phyloP scores from a whole-genome alignment of 2,888 invertebrate genomes.

The Dyspetes luteomarginatus region DNA sequence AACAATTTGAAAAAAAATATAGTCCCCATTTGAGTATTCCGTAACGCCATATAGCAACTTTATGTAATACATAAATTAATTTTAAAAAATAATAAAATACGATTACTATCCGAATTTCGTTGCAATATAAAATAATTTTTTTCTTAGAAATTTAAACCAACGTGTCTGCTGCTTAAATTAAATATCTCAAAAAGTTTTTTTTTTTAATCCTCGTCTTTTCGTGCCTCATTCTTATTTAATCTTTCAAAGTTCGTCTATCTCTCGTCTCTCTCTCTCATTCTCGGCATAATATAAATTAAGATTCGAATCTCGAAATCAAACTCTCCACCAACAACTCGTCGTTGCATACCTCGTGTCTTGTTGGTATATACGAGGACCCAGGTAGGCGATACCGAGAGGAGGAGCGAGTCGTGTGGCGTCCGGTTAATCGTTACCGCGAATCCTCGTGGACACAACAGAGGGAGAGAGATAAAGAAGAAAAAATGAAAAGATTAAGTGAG shows the following conservation, averaged over 20 bases:
- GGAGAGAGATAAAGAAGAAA: background rate
- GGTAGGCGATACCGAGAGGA: conserved; percentile 53
- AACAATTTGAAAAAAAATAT: no score
- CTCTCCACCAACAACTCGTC: conserved; percentile 12
- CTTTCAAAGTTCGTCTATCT: conserved; percentile 8
- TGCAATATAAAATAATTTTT: no score
- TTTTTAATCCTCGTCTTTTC: background rate
- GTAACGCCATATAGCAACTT: no score
- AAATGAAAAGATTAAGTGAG: background rate
- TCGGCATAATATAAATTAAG: conserved; percentile 61
- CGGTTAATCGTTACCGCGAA: conserved; percentile 67
- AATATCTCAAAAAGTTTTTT: background rate
- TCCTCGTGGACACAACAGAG: conserved; percentile 43
- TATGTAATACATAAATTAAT: no score
- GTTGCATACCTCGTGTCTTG: no score
- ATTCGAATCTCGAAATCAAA: conserved; percentile 69
- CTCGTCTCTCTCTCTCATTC: conserved; percentile 35
- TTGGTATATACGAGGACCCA: conserved; percentile 37
- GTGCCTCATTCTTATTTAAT: conserved; percentile 30
- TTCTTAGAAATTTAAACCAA: background rate
- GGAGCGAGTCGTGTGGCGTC: conserved; percentile 32
- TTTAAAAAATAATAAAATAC: no score
- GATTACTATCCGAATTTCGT: no score
- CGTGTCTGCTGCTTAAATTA: background rate
- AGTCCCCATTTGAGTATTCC: no score